A percentile compares a stretch with the other conserved stretches of the same genome.
Evolutionary conservation across 2,113 vertebrate species (phyloP).

Genomic region (Percopsis transmontana): DNA sequence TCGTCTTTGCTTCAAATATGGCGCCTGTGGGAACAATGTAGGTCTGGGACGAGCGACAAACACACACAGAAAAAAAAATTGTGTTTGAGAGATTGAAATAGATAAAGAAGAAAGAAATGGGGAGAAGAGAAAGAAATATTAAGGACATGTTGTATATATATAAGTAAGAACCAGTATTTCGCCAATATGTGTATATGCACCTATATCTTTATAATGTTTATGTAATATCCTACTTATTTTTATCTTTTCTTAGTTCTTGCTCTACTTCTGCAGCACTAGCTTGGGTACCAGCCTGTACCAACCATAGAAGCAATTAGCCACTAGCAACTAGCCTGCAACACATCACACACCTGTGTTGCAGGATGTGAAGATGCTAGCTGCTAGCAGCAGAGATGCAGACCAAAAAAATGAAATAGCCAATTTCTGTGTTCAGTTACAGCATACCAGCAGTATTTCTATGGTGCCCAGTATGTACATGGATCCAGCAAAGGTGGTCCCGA

Average conservation of each 20-base stretch:
- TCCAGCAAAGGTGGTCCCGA: constrained; percentile 82
- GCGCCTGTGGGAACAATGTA: constrained; percentile 86
- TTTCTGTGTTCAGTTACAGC: neutral
- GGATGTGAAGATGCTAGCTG: neutral
- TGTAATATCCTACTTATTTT: too few relatives aligned
- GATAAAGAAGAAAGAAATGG: neutral
- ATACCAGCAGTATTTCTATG: constrained; percentile 81
- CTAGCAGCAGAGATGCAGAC: neutral
- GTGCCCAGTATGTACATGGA: constrained; percentile 82
- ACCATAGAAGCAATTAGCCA: too few relatives aligned
- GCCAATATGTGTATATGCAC: too few relatives aligned
- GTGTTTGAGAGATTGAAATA: neutral
- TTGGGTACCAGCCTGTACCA: too few relatives aligned
- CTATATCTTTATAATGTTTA: too few relatives aligned
- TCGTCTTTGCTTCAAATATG: constrained; percentile 66
- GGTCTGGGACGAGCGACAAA: constrained; percentile 69
- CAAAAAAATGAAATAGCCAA: too few relatives aligned
- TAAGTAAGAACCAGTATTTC: neutral
- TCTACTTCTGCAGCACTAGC: too few relatives aligned
- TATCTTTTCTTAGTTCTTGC: too few relatives aligned
- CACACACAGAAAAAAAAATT: neutral
- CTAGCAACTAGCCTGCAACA: too few relatives aligned
- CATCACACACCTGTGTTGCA: too few relatives aligned
- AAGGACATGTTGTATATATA: neutral
- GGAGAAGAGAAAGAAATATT: neutral